Evolutionary conservation across 2,113 vertebrate genomes (phyloP), one percentile per base, ranked within the genome.

Genomic region (Bubo bubo): DNA sequence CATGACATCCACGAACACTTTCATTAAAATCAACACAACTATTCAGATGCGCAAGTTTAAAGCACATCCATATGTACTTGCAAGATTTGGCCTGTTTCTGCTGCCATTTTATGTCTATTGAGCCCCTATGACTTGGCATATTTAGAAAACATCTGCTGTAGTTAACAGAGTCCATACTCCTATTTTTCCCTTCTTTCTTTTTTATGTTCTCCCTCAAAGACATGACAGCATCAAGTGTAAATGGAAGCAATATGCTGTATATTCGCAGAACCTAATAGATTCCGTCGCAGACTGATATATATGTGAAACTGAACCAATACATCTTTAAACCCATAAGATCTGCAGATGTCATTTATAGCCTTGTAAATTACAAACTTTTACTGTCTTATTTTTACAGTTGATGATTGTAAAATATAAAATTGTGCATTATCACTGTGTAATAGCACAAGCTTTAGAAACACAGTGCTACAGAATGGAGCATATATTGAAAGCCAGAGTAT

Each of bases 311-410:
- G 86, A 93, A 91, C 63, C 79, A 96, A 95, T 95, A 68, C 58
- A 32, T 96, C 96, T 88, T 74, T 77, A 95, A 91, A 92, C 71
- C 83, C 94, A 27, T 94, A 92, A 97, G 96, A 97, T 94, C 95
- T 94, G 87, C 90, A 94, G 88, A 93, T 93, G 92, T 58, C 64
- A 95, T 95, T 96, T 97, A 97, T 66, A 75, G 92, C 43, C 86
- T 92, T 96, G 94, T 97, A 97, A 97, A 98, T 97, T 95, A 53
- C 59, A 95, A 97, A 95, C 53, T 96, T 97, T 95, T 91, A 95
- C 76, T 97, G 63, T 86, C 91, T 96, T 75, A 97, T 95, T 97
- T 94, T 95, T 96, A 95, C 52, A 96, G 86, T 59, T 93, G 97
- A 93, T 95, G 53, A 84, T 59, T 96, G 90, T 96, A 95, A 98